phyloP scores from a whole-genome alignment of 2,797 vertebrate species.

The Sebastes diaconus region DNA sequence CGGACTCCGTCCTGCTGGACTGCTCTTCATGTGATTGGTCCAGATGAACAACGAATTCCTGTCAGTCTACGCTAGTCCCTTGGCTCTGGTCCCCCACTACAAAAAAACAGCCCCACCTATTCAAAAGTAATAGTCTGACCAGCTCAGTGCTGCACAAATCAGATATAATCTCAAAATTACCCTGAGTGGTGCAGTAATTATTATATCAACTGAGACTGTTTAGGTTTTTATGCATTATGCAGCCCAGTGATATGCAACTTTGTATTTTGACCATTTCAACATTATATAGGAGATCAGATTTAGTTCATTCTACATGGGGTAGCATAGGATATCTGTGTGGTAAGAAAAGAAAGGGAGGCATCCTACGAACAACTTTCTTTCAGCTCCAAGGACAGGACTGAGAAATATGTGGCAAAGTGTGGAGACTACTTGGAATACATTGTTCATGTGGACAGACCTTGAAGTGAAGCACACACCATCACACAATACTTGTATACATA shows the following conservation, averaged over 20 bases:
- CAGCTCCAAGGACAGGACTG: too few relatives aligned
- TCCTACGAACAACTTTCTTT: too few relatives aligned
- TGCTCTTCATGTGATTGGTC: conserved; percentile 56
- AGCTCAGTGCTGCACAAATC: neutral
- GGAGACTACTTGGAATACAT: too few relatives aligned
- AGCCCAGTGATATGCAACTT: neutral
- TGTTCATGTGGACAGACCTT: too few relatives aligned
- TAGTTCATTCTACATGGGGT: neutral
- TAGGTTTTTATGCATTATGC: neutral
- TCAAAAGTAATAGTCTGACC: neutral
- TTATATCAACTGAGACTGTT: neutral
- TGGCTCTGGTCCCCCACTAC: neutral
- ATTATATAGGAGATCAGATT: neutral
- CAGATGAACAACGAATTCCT: conserved; percentile 41
- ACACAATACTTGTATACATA: too few relatives aligned
- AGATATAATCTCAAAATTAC: neutral
- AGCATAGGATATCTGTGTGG: too few relatives aligned
- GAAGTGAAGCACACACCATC: too few relatives aligned
- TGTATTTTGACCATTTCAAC: neutral
- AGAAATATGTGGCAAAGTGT: too few relatives aligned
- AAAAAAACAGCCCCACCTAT: neutral
- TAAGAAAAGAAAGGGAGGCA: too few relatives aligned
- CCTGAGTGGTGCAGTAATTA: neutral
- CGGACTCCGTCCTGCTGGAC: neutral
- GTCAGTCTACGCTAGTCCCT: neutral